Evolutionary conservation across 2,888 invertebrate genomes (phyloP).

Genomic region (Tipula vernalis): DNA sequence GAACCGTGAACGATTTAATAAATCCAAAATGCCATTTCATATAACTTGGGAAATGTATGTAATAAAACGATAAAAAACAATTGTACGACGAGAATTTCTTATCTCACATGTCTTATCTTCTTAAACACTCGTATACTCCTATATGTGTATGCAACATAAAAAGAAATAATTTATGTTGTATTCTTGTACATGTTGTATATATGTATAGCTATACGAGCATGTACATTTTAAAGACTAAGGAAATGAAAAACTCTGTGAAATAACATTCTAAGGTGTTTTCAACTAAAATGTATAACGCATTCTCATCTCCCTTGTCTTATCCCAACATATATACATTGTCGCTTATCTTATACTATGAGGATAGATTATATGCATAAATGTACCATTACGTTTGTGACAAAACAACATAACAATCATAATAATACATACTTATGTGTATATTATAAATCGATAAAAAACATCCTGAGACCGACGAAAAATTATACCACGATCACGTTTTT

Average conservation of each 20-base stretch:
- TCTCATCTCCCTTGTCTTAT: background rate
- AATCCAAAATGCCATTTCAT: background rate
- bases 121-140: background rate
- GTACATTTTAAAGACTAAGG: background rate
- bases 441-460: background rate
- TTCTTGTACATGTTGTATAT: background rate
- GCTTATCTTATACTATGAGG: background rate
- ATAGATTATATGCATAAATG: background rate
- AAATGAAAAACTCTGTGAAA: background rate
- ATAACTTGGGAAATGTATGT: background rate
- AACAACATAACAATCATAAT: background rate
- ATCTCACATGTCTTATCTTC: background rate
- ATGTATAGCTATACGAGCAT: background rate
- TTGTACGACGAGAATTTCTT: background rate
- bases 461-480: background rate
- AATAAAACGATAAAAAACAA: background rate
- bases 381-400: background rate
- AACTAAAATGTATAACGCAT: background rate
- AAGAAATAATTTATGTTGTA: background rate
- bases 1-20: background rate
- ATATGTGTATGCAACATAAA: background rate
- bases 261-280: background rate
- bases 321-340: background rate
- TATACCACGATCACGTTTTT: background rate
- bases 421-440: background rate